Evolutionary conservation across 2,797 vertebrate species (phyloP).

Genomic region (Centroberyx gerrardi): DNA sequence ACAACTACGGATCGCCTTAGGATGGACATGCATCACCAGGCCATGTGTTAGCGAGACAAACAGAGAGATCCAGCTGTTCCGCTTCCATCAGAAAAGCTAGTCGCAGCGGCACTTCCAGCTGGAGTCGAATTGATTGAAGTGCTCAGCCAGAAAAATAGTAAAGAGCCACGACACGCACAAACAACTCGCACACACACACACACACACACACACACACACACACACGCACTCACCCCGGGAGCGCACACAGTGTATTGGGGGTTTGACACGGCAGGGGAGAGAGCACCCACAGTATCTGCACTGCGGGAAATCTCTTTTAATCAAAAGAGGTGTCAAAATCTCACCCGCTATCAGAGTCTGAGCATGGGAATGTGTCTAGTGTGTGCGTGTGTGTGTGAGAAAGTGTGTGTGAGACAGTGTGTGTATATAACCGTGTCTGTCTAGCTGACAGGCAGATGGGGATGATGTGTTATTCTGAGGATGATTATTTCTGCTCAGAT

Average conservation of each 20-base stretch:
- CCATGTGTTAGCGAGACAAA: conserved; percentile 1
- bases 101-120: conserved; percentile 33
- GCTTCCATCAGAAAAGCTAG: conserved; percentile 36
- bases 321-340: conserved; percentile 47
- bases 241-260: not conserved
- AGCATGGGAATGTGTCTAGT: conserved; percentile 3
- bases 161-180: conserved; percentile 15
- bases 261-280: conserved; percentile 30
- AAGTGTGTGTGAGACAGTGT: not conserved
- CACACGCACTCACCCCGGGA: not conserved
- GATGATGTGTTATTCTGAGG: conserved; percentile 15
- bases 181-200: not conserved
- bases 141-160: conserved; percentile 36
- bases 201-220: not conserved
- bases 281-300: conserved; percentile 33
- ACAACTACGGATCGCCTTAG: not conserved
- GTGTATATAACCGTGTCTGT: too few species aligned
- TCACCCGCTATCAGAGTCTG: not conserved
- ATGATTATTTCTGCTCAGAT: conserved; percentile 6
- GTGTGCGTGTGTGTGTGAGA: not conserved
- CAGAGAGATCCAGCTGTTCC: conserved; percentile 44
- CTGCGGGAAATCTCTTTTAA: conserved; percentile 53
- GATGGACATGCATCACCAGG: conserved; percentile 17
- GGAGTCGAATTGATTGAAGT: conserved; percentile 48
- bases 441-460: not conserved